Conservation (phyloP, 2,113 vertebrate species). For the Sapajus apella region DNA sequence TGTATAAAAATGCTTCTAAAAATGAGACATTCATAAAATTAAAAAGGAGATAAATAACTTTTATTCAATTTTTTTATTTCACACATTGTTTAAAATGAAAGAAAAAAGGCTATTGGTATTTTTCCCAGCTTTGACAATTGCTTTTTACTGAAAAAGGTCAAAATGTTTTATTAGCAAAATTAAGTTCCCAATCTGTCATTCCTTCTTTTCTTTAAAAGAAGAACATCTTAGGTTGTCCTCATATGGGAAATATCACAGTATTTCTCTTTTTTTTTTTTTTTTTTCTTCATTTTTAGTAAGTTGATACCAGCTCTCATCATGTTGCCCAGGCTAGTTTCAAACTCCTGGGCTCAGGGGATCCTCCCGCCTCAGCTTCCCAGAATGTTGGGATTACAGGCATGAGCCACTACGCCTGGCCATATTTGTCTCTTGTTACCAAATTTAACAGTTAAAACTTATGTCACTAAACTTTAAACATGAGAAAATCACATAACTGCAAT, state of each 20-base stretch:
- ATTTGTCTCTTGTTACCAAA: constrained; percentile 32
- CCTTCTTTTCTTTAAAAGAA: constrained; percentile 26
- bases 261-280: no score
- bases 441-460: not conserved
- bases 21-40: not conserved
- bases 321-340: no score
- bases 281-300: no score
- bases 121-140: not conserved
- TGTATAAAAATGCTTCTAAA: constrained; percentile 11
- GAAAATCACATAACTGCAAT: constrained; percentile 15
- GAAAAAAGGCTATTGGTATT: not conserved
- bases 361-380: no score
- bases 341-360: no score
- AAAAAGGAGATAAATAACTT: constrained; percentile 7
- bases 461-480: constrained; percentile 7
- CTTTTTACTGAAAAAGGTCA: constrained; percentile 25
- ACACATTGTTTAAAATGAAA: not conserved
- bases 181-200: not conserved
- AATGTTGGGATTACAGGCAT: no score
- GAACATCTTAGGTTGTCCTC: not conserved
- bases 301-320: no score
- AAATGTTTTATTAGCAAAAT: constrained; percentile 13
- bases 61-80: not conserved
- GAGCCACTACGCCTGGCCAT: no score
- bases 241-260: not conserved